Percentiles rank a stretch among this genome's conserved stretches.
phyloP scores from a whole-genome alignment of 2,113 vertebrate species.

The Desmodus rotundus region DNA sequence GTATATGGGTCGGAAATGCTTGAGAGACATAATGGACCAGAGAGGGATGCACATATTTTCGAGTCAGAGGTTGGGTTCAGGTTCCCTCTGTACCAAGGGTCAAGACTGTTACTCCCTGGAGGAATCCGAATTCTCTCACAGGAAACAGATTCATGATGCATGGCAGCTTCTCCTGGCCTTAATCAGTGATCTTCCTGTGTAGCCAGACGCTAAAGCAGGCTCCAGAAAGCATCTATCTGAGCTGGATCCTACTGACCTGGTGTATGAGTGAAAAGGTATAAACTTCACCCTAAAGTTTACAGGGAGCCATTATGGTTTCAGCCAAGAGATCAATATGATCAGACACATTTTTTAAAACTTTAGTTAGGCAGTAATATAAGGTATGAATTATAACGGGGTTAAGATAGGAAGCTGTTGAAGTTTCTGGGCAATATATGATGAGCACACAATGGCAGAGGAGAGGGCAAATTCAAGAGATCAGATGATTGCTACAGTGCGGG shows the following conservation, averaged over 20 bases:
- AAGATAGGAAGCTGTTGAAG: not conserved
- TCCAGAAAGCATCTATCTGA: conserved; percentile 1
- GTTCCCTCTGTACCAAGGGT: not conserved
- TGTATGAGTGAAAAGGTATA: not conserved
- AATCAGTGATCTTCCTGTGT: not conserved
- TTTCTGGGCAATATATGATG: not conserved
- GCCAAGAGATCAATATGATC: not conserved
- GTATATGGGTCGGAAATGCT: not conserved
- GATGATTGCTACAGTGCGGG: not conserved
- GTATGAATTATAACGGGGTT: not conserved
- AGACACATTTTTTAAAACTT: not conserved
- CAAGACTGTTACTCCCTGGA: conserved; percentile 23
- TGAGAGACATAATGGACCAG: not conserved
- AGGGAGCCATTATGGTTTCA: not conserved
- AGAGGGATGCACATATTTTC: not conserved
- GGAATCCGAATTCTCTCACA: conserved; percentile 23
- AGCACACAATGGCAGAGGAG: not conserved
- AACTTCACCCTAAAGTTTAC: not conserved
- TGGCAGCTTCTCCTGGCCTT: not conserved
- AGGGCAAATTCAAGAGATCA: not conserved
- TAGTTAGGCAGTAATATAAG: not conserved
- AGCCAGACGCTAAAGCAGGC: not conserved
- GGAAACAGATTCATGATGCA: not conserved
- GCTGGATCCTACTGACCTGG: not conserved
- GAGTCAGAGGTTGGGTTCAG: not conserved